phyloP scores from a whole-genome alignment of 2,113 vertebrate genomes.

The Petrocephalus microphthalmus region DNA sequence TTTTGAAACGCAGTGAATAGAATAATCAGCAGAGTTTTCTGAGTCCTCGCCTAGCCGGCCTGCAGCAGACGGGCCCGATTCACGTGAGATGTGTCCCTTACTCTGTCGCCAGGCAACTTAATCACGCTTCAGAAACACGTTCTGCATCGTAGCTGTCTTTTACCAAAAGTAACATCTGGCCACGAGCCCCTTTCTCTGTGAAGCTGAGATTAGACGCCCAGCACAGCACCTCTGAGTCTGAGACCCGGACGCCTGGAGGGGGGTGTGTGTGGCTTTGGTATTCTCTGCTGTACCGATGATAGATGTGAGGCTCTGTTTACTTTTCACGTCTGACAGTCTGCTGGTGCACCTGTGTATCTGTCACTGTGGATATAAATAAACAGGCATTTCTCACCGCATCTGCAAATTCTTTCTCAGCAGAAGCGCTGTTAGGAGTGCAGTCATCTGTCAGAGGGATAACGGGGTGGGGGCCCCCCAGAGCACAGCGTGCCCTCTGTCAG shows the following conservation, averaged over 20 bases:
- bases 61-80: neutral
- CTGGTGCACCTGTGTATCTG: neutral
- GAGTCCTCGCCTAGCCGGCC: neutral
- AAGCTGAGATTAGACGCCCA: neutral
- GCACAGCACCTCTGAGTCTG: neutral
- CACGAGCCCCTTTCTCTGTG: neutral
- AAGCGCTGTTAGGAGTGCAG: neutral
- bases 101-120: neutral
- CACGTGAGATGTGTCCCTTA: neutral
- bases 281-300: neutral
- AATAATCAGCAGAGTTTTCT: neutral
- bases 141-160: neutral
- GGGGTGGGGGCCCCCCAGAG: neutral
- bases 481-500: no score
- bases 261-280: neutral
- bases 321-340: neutral
- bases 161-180: neutral
- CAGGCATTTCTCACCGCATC: neutral
- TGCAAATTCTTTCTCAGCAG: neutral
- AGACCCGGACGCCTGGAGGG: neutral
- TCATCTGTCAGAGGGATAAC: neutral
- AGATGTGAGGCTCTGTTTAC: neutral
- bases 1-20: neutral
- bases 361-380: conserved; percentile 11
- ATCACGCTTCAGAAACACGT: neutral